A percentile compares a stretch with the other conserved stretches of the same genome.
Conservation (phyloP, 1,140 invertebrate genomes). For the Heliconius eleuchia region DNA sequence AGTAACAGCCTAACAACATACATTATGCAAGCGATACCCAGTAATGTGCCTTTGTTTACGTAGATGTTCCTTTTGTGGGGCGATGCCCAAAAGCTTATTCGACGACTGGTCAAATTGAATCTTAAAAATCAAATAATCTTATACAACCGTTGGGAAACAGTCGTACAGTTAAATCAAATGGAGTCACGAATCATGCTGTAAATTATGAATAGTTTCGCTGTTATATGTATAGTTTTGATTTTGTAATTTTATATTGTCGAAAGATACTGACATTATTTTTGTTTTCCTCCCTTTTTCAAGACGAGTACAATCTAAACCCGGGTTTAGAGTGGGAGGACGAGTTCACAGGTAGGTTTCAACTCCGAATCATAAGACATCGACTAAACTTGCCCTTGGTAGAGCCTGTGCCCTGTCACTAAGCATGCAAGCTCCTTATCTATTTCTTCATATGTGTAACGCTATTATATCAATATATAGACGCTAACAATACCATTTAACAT, state of each 20-base stretch:
- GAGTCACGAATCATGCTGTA: constrained; percentile 64
- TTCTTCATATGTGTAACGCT: constrained; percentile 73
- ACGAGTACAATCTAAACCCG: constrained; percentile 99
- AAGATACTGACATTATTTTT: constrained; percentile 84
- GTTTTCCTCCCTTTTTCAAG: constrained; percentile 93
- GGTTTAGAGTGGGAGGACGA: constrained; percentile 99
- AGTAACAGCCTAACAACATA: not conserved
- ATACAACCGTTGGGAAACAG: constrained; percentile 25
- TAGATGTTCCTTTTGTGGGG: not conserved
- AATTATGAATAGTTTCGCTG: constrained; percentile 69
- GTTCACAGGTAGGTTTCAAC: constrained; percentile 97
- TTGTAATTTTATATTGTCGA: constrained; percentile 66
- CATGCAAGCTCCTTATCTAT: constrained; percentile 72
- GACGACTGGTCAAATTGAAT: not conserved
- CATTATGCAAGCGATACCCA: not conserved
- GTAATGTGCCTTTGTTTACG: not conserved
- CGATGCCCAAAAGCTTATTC: not conserved
- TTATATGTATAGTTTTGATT: constrained; percentile 70
- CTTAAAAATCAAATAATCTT: not conserved
- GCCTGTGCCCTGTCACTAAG: constrained; percentile 77
- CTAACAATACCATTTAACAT: constrained; percentile 70
- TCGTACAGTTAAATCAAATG: constrained; percentile 58
- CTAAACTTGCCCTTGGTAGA: constrained; percentile 73
- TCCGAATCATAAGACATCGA: constrained; percentile 74
- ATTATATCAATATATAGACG: constrained; percentile 64